These are phyloP conservation scores for Nycteola revayana DNA, from an alignment of 2,888 invertebrate species.

Conservation along the genomic window DNA sequence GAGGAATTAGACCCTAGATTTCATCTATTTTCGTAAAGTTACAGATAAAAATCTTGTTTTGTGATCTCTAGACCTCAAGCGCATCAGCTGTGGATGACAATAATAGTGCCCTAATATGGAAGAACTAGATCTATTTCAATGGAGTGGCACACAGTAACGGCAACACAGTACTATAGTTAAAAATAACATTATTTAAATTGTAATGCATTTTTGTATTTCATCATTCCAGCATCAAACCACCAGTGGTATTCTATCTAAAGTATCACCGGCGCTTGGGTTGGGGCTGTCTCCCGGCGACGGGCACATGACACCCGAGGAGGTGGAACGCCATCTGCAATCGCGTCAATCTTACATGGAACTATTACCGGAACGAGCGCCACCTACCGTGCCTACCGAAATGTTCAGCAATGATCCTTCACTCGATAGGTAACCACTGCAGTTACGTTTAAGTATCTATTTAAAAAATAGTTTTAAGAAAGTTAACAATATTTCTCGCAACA, in stretches of 20 bases:
- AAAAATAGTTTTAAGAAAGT: too few relatives aligned
- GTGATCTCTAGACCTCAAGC: too few relatives aligned
- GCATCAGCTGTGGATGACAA: too few relatives aligned
- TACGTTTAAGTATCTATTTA: too few relatives aligned
- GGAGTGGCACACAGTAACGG: too few relatives aligned
- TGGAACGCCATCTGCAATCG: constrained; percentile 94
- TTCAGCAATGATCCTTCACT: constrained; percentile 96
- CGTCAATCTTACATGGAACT: constrained; percentile 90
- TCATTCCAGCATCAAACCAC: constrained; percentile 76
- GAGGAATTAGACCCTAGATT: too few relatives aligned
- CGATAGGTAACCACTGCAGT: too few relatives aligned
- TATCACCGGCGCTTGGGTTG: constrained; percentile 76
- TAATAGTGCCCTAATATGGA: too few relatives aligned
- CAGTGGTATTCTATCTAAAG: constrained; percentile 72
- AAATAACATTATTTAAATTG: neutral
- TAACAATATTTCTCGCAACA: too few relatives aligned
- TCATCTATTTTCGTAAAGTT: too few relatives aligned
- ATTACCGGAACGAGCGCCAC: constrained; percentile 92
- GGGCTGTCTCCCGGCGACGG: constrained; percentile 83
- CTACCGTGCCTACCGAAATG: constrained; percentile 96
- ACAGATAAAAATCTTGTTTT: too few relatives aligned
- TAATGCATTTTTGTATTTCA: constrained; percentile 15
- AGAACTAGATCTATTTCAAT: too few relatives aligned
- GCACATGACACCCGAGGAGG: constrained; percentile 95
- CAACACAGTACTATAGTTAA: neutral